Evolutionary conservation across 2,113 vertebrate genomes (phyloP).

Genomic region (Pardalotus punctatus): DNA sequence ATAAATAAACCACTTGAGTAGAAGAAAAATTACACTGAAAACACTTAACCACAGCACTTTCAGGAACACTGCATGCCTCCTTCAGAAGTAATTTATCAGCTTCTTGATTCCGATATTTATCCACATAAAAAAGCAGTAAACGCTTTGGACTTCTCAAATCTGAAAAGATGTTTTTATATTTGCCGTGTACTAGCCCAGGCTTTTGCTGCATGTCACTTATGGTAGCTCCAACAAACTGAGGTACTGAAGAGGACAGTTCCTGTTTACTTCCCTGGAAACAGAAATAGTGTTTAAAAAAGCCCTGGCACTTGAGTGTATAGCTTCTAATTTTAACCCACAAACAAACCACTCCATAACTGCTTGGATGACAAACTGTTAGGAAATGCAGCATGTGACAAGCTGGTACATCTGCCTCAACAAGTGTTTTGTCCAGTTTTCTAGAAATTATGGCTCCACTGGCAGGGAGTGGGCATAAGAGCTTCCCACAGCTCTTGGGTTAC

Average conservation of each 20-base stretch:
- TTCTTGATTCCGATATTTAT: not conserved
- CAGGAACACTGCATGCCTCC: not conserved
- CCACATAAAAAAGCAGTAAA: not conserved
- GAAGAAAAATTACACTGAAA: not conserved
- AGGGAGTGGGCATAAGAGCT: not conserved
- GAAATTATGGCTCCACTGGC: not conserved
- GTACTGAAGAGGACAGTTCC: not conserved
- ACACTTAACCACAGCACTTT: not conserved
- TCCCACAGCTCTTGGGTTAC: not conserved
- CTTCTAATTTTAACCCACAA: not conserved
- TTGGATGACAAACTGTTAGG: not conserved
- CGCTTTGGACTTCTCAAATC: not conserved
- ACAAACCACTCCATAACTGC: not conserved
- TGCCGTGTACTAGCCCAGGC: not conserved
- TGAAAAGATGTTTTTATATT: not conserved
- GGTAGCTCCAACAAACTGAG: not conserved
- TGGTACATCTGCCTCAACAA: not conserved
- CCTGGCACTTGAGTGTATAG: not conserved
- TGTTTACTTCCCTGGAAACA: not conserved
- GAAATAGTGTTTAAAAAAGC: not conserved
- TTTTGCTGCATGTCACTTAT: not conserved
- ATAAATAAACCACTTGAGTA: not conserved
- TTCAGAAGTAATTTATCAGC: not conserved
- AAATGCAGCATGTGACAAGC: not conserved
- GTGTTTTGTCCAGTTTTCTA: not conserved